Evolutionary conservation across 2,113 vertebrate genomes (phyloP).

Genomic region (Scytalopus superciliaris): DNA sequence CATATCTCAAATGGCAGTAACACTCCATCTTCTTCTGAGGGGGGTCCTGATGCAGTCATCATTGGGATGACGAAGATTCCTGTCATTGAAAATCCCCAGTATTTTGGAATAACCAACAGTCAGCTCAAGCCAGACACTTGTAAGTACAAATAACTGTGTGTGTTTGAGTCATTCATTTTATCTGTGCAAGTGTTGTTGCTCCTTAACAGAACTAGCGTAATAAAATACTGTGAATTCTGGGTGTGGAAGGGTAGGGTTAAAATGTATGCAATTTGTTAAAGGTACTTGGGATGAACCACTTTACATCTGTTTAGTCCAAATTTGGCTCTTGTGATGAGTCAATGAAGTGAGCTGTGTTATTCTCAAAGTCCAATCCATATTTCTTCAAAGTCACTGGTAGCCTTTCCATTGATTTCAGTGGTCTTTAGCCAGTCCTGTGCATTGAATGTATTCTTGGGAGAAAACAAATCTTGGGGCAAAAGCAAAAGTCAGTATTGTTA

Average conservation of each 20-base stretch:
- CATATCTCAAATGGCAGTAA: constrained; percentile 96
- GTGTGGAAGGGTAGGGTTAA: neutral
- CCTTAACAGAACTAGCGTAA: constrained; percentile 5
- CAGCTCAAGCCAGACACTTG: constrained; percentile 93
- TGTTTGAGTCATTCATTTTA: constrained; percentile 25
- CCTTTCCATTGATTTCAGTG: constrained; percentile 66
- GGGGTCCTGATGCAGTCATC: constrained; percentile 91
- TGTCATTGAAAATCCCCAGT: constrained; percentile 95
- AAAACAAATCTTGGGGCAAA: constrained; percentile 4
- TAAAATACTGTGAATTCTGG: neutral
- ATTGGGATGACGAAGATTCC: constrained; percentile 98
- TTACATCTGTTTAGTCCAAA: constrained; percentile 41
- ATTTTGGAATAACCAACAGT: constrained; percentile 94
- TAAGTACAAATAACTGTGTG: constrained; percentile 79
- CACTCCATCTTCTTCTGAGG: constrained; percentile 92
- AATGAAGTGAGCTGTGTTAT: neutral
- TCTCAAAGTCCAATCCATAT: neutral
- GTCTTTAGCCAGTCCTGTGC: constrained; percentile 14
- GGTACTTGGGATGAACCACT: neutral
- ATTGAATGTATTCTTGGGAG: neutral
- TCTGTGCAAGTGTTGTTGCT: neutral
- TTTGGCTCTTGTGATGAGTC: neutral
- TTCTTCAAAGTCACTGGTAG: neutral
- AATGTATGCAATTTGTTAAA: neutral
- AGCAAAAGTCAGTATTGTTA: neutral